phyloP scores from a whole-genome alignment of 1,140 invertebrate genomes.

The Elysia chlorotica region DNA sequence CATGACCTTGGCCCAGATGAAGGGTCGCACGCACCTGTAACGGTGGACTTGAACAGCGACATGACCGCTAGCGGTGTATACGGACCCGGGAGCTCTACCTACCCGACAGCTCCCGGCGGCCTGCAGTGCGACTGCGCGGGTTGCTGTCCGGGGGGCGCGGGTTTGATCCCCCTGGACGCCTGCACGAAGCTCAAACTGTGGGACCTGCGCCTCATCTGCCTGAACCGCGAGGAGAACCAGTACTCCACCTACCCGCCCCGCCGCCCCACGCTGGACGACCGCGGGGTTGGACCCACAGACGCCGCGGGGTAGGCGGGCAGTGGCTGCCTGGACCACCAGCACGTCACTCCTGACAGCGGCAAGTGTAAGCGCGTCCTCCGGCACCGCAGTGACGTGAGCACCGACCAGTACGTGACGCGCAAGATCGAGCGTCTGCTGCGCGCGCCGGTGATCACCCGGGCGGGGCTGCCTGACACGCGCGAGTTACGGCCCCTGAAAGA shows the following conservation, averaged over 20 bases:
- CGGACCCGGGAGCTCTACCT: too few relatives aligned
- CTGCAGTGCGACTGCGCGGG: too few relatives aligned
- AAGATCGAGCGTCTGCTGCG: constrained; percentile 2
- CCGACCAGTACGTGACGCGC: not conserved
- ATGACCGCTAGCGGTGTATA: too few relatives aligned
- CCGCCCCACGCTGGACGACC: not conserved
- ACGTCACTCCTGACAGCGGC: constrained; percentile 5
- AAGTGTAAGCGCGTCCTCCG: not conserved
- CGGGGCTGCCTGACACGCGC: too few relatives aligned
- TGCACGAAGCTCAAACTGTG: constrained; percentile 14
- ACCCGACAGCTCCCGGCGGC: too few relatives aligned
- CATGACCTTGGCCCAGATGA: not conserved
- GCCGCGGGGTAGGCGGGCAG: not conserved
- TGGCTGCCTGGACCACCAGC: not conserved
- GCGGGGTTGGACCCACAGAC: not conserved
- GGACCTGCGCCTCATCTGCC: not conserved
- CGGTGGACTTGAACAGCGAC: too few relatives aligned
- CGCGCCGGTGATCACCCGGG: not conserved
- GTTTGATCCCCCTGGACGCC: too few relatives aligned
- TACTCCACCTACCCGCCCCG: constrained; percentile 16
- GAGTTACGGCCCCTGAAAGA: too few relatives aligned
- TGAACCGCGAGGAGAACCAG: constrained; percentile 11
- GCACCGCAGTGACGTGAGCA: constrained; percentile 15
- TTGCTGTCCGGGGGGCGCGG: too few relatives aligned
- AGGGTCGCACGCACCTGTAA: too few relatives aligned